Percentiles rank a stretch among this genome's conserved stretches.
Evolutionary conservation across 2,113 vertebrate genomes (phyloP).

Genomic region (Mormoops blainvillei): DNA sequence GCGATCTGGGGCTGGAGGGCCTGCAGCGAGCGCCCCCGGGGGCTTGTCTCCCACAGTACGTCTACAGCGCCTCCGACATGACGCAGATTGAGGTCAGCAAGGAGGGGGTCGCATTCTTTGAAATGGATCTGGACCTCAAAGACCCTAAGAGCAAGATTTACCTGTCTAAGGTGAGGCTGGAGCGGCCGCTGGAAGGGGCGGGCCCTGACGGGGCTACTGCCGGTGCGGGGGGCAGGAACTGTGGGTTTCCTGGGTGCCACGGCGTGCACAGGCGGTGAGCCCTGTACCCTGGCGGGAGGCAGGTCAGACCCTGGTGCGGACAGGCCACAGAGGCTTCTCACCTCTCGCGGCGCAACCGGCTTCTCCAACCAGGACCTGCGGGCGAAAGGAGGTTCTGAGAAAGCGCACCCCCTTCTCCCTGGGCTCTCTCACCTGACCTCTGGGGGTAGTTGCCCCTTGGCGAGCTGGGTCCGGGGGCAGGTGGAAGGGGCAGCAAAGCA

Average conservation of each 20-base stretch:
- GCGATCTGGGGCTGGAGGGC: fast-evolving
- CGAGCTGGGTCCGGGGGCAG: no score
- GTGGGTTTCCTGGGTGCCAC: no score
- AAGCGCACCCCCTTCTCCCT: no score
- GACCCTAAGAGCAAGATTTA: constrained; percentile 83
- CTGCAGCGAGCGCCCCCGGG: fast-evolving
- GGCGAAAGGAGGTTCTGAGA: neutral
- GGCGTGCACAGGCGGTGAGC: no score
- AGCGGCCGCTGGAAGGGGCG: fast-evolving
- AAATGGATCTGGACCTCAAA: constrained; percentile 89
- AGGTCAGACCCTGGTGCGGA: neutral
- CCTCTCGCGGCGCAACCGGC: neutral
- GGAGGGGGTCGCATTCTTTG: constrained; percentile 81
- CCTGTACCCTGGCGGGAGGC: neutral
- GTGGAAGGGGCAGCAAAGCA: neutral
- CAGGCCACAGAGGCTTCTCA: neutral
- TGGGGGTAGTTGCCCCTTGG: no score
- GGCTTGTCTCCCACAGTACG: constrained; percentile 75
- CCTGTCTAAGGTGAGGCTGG: constrained; percentile 87
- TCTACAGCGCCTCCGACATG: constrained; percentile 81
- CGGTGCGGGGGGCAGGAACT: no score
- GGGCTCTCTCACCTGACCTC: neutral
- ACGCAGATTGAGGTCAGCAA: constrained; percentile 83
- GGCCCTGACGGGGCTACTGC: neutral
- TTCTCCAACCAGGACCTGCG: neutral